phyloP scores from a whole-genome alignment of 2,797 vertebrate genomes.

The Danionella dracula region DNA sequence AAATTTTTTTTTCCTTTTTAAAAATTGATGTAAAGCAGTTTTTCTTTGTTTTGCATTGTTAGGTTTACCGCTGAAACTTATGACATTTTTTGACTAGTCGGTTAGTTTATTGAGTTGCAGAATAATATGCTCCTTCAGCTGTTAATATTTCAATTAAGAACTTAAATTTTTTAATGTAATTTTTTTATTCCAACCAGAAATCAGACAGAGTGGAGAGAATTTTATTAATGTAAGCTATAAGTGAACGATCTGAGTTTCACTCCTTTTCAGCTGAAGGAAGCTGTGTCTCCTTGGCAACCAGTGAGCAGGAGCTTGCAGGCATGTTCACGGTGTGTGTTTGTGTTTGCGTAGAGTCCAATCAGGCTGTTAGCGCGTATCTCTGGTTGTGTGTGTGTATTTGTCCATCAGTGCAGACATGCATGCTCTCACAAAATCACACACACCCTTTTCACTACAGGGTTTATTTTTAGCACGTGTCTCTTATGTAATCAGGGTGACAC shows the following conservation, averaged over 20 bases:
- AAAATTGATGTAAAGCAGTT: no score
- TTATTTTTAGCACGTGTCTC: slow-evolving; percentile 86
- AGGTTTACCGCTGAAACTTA: no score
- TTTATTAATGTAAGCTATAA: slow-evolving; percentile 9
- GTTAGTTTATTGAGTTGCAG: no score
- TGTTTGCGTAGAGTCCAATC: slow-evolving; percentile 25
- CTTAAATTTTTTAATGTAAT: no score
- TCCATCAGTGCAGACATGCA: slow-evolving; percentile 52
- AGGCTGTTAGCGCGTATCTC: slow-evolving; percentile 22
- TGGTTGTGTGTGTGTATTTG: slow-evolving; percentile 28
- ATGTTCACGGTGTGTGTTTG: slow-evolving; percentile 34
- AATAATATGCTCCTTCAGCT: no score
- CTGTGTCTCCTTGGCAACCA: slow-evolving; percentile 82
- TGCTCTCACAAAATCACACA: slow-evolving; percentile 24
- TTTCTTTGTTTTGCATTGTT: no score
- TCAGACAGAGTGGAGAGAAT: no score
- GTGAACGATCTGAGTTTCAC: slow-evolving; percentile 59
- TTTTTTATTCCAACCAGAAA: no score
- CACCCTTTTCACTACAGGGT: slow-evolving; percentile 66
- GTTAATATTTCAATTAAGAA: no score
- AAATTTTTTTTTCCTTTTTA: no score
- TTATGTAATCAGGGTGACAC: slow-evolving; percentile 82
- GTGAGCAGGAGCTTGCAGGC: slow-evolving; percentile 72
- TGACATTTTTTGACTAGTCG: no score
- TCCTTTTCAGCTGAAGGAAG: slow-evolving; percentile 63